Percentiles rank a stretch among this genome's conserved stretches.
Evolutionary conservation across 1,140 invertebrate genomes (phyloP).

Genomic region (Calephelis nemesis): DNA sequence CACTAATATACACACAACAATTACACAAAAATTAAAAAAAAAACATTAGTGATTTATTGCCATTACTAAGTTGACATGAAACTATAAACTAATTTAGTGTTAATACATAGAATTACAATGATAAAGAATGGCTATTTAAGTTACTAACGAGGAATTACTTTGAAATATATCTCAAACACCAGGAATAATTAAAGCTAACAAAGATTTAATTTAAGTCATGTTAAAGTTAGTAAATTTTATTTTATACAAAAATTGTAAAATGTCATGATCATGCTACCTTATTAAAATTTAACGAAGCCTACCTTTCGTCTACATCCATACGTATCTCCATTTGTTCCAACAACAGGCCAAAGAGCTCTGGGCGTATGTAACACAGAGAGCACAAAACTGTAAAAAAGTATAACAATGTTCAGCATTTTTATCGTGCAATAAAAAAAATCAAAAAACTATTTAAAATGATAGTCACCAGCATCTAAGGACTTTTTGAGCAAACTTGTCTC

Average conservation of each 20-base stretch:
- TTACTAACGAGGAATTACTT: too few relatives aligned
- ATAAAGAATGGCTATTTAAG: too few relatives aligned
- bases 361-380: conserved; percentile 90
- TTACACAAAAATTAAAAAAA: too few relatives aligned
- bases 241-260: not conserved
- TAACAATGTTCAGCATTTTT: not conserved
- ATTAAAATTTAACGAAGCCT: not conserved
- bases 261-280: not conserved
- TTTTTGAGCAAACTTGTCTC: conserved; percentile 87
- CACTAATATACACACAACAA: not conserved
- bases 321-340: conserved; percentile 87
- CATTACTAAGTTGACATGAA: too few relatives aligned
- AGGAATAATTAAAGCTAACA: too few relatives aligned
- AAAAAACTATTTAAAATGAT: not conserved
- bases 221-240: too few relatives aligned
- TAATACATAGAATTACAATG: too few relatives aligned
- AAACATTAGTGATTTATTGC: not conserved
- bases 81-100: too few relatives aligned
- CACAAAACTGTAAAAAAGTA: conserved; percentile 85
- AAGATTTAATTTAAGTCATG: too few relatives aligned
- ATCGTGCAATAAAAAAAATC: not conserved
- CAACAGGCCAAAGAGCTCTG: conserved; percentile 86
- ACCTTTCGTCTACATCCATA: conserved; percentile 70
- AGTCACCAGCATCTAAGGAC: conserved; percentile 82
- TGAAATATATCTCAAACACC: too few relatives aligned